Percentiles rank a stretch among this genome's conserved stretches.
Evolutionary conservation across 2,888 invertebrate species (phyloP).

Genomic region (Steromphala cineraria): DNA sequence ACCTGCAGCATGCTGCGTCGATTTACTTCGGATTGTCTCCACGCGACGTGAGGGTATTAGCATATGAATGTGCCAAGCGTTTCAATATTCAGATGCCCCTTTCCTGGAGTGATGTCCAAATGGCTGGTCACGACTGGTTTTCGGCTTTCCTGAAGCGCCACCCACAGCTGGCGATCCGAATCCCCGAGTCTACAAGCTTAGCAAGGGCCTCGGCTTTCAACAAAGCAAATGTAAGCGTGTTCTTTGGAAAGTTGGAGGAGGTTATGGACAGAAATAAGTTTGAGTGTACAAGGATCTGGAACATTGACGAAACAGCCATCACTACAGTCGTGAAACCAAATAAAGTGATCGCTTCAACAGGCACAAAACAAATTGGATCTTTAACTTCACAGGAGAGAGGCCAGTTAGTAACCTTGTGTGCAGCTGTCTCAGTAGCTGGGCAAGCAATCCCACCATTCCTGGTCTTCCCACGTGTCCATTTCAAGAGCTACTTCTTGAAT

Average conservation of each 20-base stretch:
- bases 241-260: conserved; percentile 19
- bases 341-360: conserved; percentile 11
- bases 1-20: neutral
- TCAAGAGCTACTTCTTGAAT: conserved; percentile 1
- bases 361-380: conserved; percentile 16
- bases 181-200: conserved; percentile 23
- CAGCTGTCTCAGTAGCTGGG: neutral
- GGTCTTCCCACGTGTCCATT: conserved; percentile 20
- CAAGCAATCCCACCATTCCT: conserved; percentile 22
- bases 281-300: conserved; percentile 8
- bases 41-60: conserved; percentile 10
- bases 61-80: conserved; percentile 19
- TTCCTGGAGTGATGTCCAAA: neutral
- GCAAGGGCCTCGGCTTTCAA: conserved; percentile 24
- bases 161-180: neutral
- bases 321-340: conserved; percentile 4
- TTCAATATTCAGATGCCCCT: neutral
- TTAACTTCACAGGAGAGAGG: conserved; percentile 16
- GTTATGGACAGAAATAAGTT: conserved; percentile 26
- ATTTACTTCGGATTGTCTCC: conserved; percentile 20
- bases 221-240: conserved; percentile 6
- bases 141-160: conserved; percentile 24
- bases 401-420: conserved; percentile 1
- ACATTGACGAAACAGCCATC: conserved; percentile 20
- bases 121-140: conserved; percentile 22